Conservation (phyloP, 1,140 invertebrate species). For the Drosophila virilis region DNA sequence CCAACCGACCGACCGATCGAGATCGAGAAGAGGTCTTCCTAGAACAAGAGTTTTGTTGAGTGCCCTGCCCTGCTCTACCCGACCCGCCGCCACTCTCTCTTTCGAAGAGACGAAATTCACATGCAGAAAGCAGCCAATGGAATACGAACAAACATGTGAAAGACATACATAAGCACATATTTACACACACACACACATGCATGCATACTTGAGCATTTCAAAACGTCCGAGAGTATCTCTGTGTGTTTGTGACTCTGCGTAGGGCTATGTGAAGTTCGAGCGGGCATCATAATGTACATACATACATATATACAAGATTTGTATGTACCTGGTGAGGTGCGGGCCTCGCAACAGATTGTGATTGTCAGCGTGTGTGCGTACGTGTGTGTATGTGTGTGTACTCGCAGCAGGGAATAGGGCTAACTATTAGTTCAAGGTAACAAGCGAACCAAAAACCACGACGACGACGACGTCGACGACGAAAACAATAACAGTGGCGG, state of each 20-base stretch:
- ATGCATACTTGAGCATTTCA: neutral
- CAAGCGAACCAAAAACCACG: constrained; percentile 55
- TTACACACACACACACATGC: constrained; percentile 4
- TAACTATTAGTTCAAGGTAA: constrained; percentile 79
- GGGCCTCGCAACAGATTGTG: constrained; percentile 27
- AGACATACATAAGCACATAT: constrained; percentile 3
- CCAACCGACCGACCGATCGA: constrained; percentile 5
- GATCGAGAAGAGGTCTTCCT: constrained; percentile 12
- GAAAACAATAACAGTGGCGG: constrained; percentile 32
- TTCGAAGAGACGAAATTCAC: constrained; percentile 22
- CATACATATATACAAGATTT: constrained; percentile 10
- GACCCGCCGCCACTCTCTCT: constrained; percentile 8
- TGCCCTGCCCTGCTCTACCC: neutral
- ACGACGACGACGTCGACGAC: constrained; percentile 25
- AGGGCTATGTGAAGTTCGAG: constrained; percentile 14
- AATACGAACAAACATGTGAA: constrained; percentile 3
- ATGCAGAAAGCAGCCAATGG: constrained; percentile 16
- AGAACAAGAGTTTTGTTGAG: constrained; percentile 9
- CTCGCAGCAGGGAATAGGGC: constrained; percentile 59
- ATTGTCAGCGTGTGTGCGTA: constrained; percentile 18
- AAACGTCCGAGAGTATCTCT: neutral
- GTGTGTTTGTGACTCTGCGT: neutral
- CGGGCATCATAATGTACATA: constrained; percentile 10
- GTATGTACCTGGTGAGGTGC: constrained; percentile 27
- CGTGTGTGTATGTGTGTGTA: constrained; percentile 42